Evolutionary conservation across 2,113 vertebrate species (phyloP), one percentile per base, ranked within the genome.

Genomic region (Saccopteryx bilineata): DNA sequence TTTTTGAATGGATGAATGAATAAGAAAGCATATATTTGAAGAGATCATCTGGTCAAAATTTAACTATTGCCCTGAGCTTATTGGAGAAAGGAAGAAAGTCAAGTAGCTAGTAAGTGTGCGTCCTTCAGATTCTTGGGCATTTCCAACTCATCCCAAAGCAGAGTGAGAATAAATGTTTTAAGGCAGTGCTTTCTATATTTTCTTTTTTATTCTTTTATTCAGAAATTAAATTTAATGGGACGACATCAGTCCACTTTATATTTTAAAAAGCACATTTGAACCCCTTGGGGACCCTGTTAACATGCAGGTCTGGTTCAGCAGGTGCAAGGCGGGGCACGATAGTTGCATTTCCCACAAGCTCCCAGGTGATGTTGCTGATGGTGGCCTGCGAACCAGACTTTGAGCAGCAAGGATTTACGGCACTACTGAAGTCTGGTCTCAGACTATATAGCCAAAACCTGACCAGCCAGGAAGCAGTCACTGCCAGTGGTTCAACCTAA

Each of bases 81-180:
- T 9, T n/a, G 69, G 85, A 85, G n/a, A 78, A n/a, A 46, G 54
- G n/a, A 26, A 78, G 13, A 17, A 7, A 60, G 54, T 19, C n/a
- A 26, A 23, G 24, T 58, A 68, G 63, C 50, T 56, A 14, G 23
- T 60, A 72, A 28, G 8, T 56, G 50, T 79, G 61, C 2, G n/a
- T 39, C 61, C n/a, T 31, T 48, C 63, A 58, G n/a, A 90, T 80
- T 80, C 31, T 24, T 58, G 39, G 17, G 50, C 24, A 68, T 68
- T 90, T 90, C 50, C 88, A 90, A 46, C 63, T 90, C 33, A 58
- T 54, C 52, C 75, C 63, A 58, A 86, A 71, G 66, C 12, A 69
- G n/a, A 58, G 24, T 7, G 7, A 87, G 13, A 60, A 74, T 87
- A 52, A 52, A 23, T 33, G 7, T 24, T 85, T 71, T 39, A 63